Percentiles rank a stretch among this genome's conserved stretches.
phyloP scores from a whole-genome alignment of 1,140 invertebrate species.

The Planococcus citri region DNA sequence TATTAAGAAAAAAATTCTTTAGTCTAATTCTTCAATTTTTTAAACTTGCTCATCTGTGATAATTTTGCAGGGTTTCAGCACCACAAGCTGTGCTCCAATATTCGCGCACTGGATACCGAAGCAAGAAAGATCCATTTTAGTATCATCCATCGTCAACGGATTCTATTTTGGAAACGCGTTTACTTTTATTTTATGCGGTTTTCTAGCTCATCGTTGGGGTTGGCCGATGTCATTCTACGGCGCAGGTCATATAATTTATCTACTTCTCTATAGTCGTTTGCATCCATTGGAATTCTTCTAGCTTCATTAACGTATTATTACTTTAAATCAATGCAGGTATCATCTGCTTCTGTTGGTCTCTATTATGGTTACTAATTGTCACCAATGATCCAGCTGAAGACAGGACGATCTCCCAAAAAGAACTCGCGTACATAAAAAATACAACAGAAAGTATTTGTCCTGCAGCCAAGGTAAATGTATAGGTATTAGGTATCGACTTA shows the following conservation, averaged over 20 bases:
- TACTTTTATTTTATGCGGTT: background rate
- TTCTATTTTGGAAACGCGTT: background rate
- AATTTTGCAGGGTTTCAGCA: no score
- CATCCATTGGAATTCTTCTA: no score
- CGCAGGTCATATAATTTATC: background rate
- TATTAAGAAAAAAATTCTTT: no score
- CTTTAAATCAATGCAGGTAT: no score
- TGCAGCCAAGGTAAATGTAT: background rate
- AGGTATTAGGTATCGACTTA: background rate
- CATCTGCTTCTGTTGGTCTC: slow-evolving; percentile 53
- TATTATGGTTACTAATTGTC: slow-evolving; percentile 53
- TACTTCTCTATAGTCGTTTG: background rate
- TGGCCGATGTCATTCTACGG: background rate
- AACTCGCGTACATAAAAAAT: background rate
- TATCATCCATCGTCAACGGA: background rate
- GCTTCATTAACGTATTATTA: no score
- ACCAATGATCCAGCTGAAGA: background rate
- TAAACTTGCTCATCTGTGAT: no score
- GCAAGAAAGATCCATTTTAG: background rate
- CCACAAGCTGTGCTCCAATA: background rate
- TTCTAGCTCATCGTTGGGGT: background rate
- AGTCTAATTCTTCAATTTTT: no score
- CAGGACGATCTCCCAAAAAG: background rate
- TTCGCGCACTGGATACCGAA: background rate
- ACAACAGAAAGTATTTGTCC: background rate